Conservation (phyloP, 2,113 vertebrate genomes). For the Xiphophorus maculatus region DNA sequence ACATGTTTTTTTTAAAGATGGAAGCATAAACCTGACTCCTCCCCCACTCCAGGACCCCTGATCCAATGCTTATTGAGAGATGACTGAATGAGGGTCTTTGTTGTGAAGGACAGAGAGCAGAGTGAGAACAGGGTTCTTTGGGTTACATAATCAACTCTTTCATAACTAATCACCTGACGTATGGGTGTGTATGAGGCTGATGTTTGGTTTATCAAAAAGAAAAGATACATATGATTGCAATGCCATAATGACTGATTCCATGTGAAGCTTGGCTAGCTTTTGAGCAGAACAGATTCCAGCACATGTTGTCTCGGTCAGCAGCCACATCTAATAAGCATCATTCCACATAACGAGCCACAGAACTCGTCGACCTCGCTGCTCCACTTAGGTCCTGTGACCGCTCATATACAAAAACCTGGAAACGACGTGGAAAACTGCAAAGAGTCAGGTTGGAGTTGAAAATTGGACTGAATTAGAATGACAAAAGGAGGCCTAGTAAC, state of each 20-base stretch:
- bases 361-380: not conserved
- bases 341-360: constrained; percentile 2
- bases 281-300: not conserved
- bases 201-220: too few species aligned
- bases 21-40: too few species aligned
- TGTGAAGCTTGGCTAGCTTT: not conserved
- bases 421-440: not conserved
- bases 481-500: not conserved
- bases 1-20: too few species aligned
- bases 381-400: not conserved
- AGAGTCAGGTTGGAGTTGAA: not conserved
- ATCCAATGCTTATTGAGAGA: constrained; percentile 45
- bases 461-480: too few species aligned
- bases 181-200: not conserved
- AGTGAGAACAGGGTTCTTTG: constrained; percentile 30
- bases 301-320: constrained; percentile 9
- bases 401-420: not conserved
- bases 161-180: constrained; percentile 66
- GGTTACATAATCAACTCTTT: constrained; percentile 70
- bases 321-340: constrained; percentile 21
- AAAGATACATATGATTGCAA: too few species aligned
- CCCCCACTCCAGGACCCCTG: not conserved
- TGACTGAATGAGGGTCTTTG: constrained; percentile 75
- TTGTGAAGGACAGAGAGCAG: constrained; percentile 39
- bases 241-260: not conserved